Base-by-base conservation (phyloP, 2,888 invertebrate genomes). In the Gerris lacustris region DNA sequence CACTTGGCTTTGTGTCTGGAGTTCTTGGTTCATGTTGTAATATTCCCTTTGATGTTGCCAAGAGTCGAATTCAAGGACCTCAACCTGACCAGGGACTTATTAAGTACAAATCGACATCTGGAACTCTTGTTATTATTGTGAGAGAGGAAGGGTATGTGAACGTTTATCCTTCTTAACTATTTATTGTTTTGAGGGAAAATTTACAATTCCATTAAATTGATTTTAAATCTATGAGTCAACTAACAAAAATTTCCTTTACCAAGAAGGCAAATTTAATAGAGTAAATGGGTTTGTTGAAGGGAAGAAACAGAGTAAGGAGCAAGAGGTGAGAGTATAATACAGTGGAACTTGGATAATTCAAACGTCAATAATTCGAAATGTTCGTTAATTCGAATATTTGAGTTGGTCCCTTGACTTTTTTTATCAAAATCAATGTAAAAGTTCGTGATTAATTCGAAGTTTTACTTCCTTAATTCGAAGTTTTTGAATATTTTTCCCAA, bases 31-130 rank as follows among this genome's bases (percentile, higher is more conserved):
- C 94, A 6, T 87, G 89, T 76, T 83, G 90, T 67, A 96, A 96
- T 81, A 96, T 96, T 82, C 96, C 96, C 6, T 96, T 96, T 80
- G 96, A 96, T 80, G 96, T 96, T 45, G 96, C 94, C 44, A 96
- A 96, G 81, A 94, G 94, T 76, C 85, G 96, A 70, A 96, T 96
- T 76, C 96, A 96, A 81, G 96, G 94, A 0, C 94, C 95, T 0
- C 94, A 94, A 79, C 91, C 91, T 0, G 81, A 84, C 2, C 81
- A 85, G 0, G 89, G 88, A 0, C 77, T 85, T 73, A 85, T 92
- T 67, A 92, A 93, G 78, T 96, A 96, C 79, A 85, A 83, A 55
- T 86, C 88, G 43, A 94, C 94, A 0, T 81, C 91, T 67, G 85
- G 85, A 45, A 86, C 94, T 0, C 86, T 96, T 66, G 77, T 78